A percentile compares a stretch with the other conserved stretches of the same genome.
These are phyloP conservation scores for Drosophila busckii DNA, from an alignment of 1,140 invertebrate genomes.

Conservation along the genomic window DNA sequence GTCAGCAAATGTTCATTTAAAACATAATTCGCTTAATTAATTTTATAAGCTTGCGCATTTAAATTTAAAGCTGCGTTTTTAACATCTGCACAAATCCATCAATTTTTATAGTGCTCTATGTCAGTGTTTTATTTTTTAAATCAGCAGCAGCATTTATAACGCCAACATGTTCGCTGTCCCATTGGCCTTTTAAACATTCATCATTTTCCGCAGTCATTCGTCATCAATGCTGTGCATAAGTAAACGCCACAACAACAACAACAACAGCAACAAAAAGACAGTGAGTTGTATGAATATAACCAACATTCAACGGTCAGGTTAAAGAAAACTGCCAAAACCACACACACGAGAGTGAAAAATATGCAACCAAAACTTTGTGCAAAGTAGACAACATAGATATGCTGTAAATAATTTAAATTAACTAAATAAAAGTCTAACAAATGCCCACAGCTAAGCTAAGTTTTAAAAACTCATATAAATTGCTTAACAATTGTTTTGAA, in stretches of 20 bases:
- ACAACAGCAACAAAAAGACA: background rate
- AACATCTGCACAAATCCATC: background rate
- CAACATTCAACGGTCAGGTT: background rate
- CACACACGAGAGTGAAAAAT: background rate
- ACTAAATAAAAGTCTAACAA: too few relatives aligned
- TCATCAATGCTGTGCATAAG: constrained; percentile 65
- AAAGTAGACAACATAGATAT: too few relatives aligned
- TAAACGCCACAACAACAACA: constrained; percentile 34
- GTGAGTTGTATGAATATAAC: constrained; percentile 14
- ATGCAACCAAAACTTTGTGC: too few relatives aligned
- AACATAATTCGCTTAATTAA: too few relatives aligned
- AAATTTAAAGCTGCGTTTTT: too few relatives aligned
- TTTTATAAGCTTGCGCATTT: too few relatives aligned
- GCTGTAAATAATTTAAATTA: too few relatives aligned
- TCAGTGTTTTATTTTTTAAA: constrained; percentile 8
- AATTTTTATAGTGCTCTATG: too few relatives aligned
- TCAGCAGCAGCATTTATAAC: constrained; percentile 22
- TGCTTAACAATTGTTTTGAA: too few relatives aligned
- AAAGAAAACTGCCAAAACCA: constrained; percentile 2
- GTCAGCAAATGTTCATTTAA: too few relatives aligned
- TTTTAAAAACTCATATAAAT: too few relatives aligned
- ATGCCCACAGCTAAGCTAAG: too few relatives aligned
- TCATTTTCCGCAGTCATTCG: constrained; percentile 68
- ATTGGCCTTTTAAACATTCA: constrained; percentile 70
- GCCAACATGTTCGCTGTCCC: constrained; percentile 57